These are phyloP conservation scores for Nasonia oneida DNA, from an alignment of 2,888 invertebrate genomes.

Conservation along the genomic window DNA sequence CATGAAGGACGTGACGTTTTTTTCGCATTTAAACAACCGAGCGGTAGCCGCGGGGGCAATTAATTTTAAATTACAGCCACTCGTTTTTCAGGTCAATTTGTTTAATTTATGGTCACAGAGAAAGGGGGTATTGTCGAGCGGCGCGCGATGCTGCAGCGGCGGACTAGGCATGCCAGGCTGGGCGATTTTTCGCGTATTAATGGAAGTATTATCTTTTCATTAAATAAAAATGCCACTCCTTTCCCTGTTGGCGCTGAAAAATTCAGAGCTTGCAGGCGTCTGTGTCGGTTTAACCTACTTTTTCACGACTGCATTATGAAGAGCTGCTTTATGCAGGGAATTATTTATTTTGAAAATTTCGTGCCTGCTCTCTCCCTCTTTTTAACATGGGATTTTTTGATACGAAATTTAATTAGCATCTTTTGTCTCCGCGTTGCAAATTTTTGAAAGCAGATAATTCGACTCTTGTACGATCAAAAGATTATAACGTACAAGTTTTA, in stretches of 20 bases:
- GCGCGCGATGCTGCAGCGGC: not conserved
- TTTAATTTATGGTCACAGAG: conserved; percentile 37
- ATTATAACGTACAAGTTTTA: no score
- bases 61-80: conserved; percentile 56
- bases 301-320: conserved; percentile 7
- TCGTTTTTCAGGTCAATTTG: conserved; percentile 50
- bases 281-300: conserved; percentile 37
- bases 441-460: no score
- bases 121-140: not conserved
- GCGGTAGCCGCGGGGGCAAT: conserved; percentile 20
- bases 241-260: conserved; percentile 24
- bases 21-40: conserved; percentile 29
- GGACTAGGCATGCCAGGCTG: not conserved
- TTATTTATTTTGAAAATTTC: conserved; percentile 22
- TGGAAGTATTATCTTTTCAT: conserved; percentile 49
- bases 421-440: not conserved
- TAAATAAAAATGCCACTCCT: conserved; percentile 42
- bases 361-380: not conserved
- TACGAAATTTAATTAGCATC: not conserved
- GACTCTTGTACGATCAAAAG: no score
- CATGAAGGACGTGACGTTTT: conserved; percentile 35
- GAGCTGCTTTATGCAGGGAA: conserved; percentile 16
- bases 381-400: not conserved
- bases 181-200: conserved; percentile 37
- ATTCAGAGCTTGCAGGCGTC: not conserved